Conservation (phyloP, 1,140 invertebrate genomes). For the Branchinecta lynchi region DNA sequence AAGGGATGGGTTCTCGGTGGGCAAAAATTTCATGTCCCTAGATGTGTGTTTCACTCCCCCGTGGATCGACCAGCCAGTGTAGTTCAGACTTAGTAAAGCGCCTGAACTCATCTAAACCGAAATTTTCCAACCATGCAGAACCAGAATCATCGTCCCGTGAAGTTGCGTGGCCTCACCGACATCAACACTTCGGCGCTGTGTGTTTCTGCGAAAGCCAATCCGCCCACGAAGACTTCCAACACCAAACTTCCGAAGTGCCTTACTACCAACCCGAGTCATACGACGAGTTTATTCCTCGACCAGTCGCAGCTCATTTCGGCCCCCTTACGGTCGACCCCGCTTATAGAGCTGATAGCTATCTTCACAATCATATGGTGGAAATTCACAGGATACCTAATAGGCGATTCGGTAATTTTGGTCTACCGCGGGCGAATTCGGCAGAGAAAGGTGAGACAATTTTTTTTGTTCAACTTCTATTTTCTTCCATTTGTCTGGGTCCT, state of each 20-base stretch:
- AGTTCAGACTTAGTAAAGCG: no score
- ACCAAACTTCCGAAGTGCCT: not conserved
- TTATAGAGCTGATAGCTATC: conserved; percentile 1
- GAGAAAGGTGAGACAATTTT: no score
- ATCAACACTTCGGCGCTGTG: not conserved
- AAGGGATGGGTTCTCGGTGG: no score
- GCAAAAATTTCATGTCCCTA: no score
- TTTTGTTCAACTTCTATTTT: no score
- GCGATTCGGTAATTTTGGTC: not conserved
- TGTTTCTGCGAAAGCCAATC: not conserved
- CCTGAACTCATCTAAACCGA: no score
- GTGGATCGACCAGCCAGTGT: no score
- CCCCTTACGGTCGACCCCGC: not conserved
- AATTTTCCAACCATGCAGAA: no score
- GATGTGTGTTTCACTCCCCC: no score
- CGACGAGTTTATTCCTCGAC: not conserved
- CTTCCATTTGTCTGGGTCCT: no score
- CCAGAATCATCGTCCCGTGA: not conserved
- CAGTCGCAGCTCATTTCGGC: not conserved
- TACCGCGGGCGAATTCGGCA: no score
- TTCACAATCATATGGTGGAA: not conserved
- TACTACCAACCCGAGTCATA: not conserved
- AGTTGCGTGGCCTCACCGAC: not conserved
- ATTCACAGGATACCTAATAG: not conserved
- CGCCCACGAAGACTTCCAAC: not conserved